These are phyloP conservation scores for Peromyscus leucopus DNA, from an alignment of 2,113 vertebrate species.

Conservation along the genomic window DNA sequence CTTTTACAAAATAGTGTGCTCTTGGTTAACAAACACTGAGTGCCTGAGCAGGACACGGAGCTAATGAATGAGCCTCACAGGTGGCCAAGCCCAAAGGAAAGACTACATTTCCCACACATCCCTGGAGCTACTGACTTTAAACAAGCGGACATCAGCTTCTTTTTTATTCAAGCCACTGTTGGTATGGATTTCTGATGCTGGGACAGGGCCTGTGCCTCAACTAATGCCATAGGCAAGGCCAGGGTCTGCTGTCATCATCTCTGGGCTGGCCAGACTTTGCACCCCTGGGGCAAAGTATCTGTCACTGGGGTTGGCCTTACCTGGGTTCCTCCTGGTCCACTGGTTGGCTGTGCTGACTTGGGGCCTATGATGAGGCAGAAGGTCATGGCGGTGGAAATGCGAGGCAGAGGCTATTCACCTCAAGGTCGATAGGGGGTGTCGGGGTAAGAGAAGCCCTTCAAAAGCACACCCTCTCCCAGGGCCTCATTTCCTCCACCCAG, in stretches of 20 bases:
- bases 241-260: neutral
- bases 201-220: neutral
- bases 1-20: neutral
- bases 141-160: neutral
- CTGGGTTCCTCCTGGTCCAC: neutral
- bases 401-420: neutral
- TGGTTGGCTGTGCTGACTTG: neutral
- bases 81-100: neutral
- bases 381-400: neutral
- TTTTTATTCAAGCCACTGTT: neutral
- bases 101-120: neutral
- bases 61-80: neutral
- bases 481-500: neutral
- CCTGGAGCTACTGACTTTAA: neutral
- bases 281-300: neutral
- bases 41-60: neutral
- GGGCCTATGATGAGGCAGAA: neutral
- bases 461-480: neutral
- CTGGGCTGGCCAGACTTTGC: neutral
- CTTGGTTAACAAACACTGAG: neutral
- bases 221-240: neutral
- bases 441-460: neutral
- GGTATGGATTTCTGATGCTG: neutral
- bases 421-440: fast-evolving
- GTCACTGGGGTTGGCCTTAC: neutral